Evolutionary conservation across 1,140 invertebrate species (phyloP).

Genomic region (Drosophila mayri): DNA sequence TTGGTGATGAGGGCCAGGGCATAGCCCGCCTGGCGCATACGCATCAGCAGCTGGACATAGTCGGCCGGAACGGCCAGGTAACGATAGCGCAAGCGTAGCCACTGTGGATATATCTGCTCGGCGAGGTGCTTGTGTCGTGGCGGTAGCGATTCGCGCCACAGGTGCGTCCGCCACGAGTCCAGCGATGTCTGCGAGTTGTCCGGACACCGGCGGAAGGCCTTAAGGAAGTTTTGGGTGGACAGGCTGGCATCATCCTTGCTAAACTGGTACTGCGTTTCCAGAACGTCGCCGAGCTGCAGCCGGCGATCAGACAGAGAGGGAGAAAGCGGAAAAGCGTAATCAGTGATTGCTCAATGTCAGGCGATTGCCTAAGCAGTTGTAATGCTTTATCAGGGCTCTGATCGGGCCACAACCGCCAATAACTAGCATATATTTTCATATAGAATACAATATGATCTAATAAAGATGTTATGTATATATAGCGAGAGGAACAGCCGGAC

Average conservation of each 20-base stretch:
- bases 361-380: background rate
- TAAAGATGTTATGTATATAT: too few relatives aligned
- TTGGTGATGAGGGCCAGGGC: conserved; percentile 92
- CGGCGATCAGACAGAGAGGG: too few relatives aligned
- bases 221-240: conserved; percentile 89
- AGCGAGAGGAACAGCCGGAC: background rate
- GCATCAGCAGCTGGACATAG: conserved; percentile 88
- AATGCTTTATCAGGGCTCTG: background rate
- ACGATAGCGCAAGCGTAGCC: conserved; percentile 91
- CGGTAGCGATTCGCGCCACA: conserved; percentile 92
- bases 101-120: conserved; percentile 90
- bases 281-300: conserved; percentile 89
- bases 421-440: background rate
- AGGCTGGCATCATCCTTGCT: conserved; percentile 87
- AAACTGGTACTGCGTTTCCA: conserved; percentile 89
- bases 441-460: background rate
- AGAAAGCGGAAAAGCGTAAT: background rate
- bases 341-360: background rate
- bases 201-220: conserved; percentile 91
- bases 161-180: conserved; percentile 90
- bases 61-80: conserved; percentile 89
- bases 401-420: background rate
- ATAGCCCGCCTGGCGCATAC: conserved; percentile 88
- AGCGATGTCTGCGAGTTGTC: conserved; percentile 90
- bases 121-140: conserved; percentile 89